Evolutionary conservation across 2,113 vertebrate species (phyloP), one percentile per base, ranked within the genome.

Genomic region (Scortum barcoo): DNA sequence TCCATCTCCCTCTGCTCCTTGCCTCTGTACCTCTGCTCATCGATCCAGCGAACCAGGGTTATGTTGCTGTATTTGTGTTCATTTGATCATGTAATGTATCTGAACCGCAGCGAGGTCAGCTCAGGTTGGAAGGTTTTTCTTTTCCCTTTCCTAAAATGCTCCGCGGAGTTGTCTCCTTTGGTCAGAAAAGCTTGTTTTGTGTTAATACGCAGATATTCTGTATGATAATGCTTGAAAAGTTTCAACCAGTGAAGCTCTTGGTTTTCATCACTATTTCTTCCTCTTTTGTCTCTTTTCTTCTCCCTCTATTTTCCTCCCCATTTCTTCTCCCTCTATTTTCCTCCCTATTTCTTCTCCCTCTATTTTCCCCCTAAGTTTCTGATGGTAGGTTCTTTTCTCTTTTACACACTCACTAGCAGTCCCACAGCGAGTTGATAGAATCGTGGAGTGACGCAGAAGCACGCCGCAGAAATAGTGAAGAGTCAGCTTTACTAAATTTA

Each of bases 331-430:
- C 7, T 91, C 40, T 84, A n/a, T 50, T 77, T 81, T 10, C 90
- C 20, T 90, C 40, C 60, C n/a, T n/a, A n/a, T 85, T 42, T 78
- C 26, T 77, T 58, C 84, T 60, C 50, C 33, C 17, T 44, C 46
- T 54, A 30, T 19, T 53, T 30, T 46, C 48, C 86, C 46, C 62
- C 73, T n/a, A 84, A 94, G 93, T 94, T 85, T 94, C 93, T 63
- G 92, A 94, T 13, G 93, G 93, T 94, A 91, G 22, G 93, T 92
- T 17, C n/a, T n/a, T 50, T 70, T 83, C 9, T 50, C 44, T 61
- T 57, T 76, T 3, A 50, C 19, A 69, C 53, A 10, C 62, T 56
- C 42, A 38, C 40, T 50, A 69, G 28, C 20, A 0, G 26, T 56
- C 28, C 44, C 54, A 3, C 40, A 48, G 20, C 3, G 8, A 76